Evolutionary conservation across 2,888 invertebrate species (phyloP).

Genomic region (Glaucopsyche alexis): DNA sequence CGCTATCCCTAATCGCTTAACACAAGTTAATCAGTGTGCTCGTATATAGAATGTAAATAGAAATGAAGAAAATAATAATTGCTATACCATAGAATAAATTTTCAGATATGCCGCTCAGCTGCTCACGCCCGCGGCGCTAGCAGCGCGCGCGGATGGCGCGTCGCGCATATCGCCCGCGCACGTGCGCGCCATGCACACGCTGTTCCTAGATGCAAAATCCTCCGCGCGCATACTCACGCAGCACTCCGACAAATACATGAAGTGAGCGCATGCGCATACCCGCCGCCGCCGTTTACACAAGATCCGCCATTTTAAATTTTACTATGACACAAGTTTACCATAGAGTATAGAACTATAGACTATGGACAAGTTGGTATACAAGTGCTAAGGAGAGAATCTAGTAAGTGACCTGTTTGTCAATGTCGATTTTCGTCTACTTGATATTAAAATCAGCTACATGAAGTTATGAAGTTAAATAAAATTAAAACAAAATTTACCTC

Average conservation of each 20-base stretch:
- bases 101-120: slow-evolving; percentile 94
- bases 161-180: slow-evolving; percentile 88
- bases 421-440: no score
- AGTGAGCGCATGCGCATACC: slow-evolving; percentile 69
- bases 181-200: slow-evolving; percentile 88
- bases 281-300: not conserved
- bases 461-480: no score
- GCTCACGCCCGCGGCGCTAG: slow-evolving; percentile 93
- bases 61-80: no score
- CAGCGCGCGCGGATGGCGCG: slow-evolving; percentile 94
- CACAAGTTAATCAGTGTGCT: no score
- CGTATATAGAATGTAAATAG: not conserved
- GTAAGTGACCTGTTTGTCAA: not conserved
- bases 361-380: not conserved
- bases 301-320: not conserved
- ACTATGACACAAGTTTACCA: not conserved
- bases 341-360: not conserved
- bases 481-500: no score
- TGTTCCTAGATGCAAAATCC: slow-evolving; percentile 98
- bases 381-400: not conserved
- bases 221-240: slow-evolving; percentile 95
- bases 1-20: no score
- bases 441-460: not conserved
- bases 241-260: slow-evolving; percentile 95
- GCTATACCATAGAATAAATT: not conserved